Evolutionary conservation across 1,140 invertebrate species (phyloP).

Genomic region (Conus ventricosus): DNA sequence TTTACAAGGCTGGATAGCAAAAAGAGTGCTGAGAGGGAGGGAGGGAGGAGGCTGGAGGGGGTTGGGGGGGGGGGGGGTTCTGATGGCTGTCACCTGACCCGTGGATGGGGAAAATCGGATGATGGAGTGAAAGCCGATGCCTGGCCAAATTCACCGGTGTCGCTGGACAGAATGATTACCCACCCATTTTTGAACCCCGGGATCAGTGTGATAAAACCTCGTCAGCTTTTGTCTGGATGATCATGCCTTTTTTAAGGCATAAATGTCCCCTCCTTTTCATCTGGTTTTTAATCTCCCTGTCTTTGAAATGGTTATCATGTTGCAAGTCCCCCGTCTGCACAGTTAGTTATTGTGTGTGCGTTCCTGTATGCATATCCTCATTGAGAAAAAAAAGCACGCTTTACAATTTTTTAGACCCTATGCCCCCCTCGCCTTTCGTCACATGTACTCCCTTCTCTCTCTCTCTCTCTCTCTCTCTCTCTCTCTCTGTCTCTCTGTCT

Average conservation of each 20-base stretch:
- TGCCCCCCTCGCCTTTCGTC: no score
- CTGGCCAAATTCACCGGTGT: not conserved
- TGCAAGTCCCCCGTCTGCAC: not conserved
- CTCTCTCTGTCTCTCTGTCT: no score
- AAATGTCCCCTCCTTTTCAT: not conserved
- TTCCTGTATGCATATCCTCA: not conserved
- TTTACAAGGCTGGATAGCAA: no score
- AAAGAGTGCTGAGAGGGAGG: no score
- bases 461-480: no score
- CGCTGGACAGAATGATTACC: not conserved
- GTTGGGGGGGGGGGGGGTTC: not conserved
- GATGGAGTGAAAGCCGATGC: not conserved
- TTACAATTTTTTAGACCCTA: no score
- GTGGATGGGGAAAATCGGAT: conserved; percentile 7
- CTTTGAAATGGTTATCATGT: no score
- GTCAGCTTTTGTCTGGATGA: not conserved
- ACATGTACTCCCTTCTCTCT: no score
- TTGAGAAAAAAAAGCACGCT: not conserved
- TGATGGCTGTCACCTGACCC: not conserved
- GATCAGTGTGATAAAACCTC: not conserved
- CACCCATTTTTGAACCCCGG: not conserved
- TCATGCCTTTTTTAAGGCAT: not conserved
- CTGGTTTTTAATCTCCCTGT: not conserved
- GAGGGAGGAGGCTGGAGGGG: no score
- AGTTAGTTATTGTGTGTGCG: not conserved